Conservation (phyloP, 1,140 invertebrate species). For the Himalopsyche phryganea region DNA sequence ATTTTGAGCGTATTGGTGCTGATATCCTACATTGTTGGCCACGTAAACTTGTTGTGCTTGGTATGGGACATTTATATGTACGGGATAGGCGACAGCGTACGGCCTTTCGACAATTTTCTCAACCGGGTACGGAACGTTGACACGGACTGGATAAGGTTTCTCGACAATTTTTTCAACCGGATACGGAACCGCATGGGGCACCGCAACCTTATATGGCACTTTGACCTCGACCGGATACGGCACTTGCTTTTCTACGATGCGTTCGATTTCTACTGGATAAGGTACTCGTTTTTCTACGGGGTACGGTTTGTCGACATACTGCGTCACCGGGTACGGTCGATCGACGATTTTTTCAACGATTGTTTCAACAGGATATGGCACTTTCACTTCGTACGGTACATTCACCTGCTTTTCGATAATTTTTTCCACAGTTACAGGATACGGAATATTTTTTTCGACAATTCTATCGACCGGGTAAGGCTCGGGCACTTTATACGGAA, state of each 20-base stretch:
- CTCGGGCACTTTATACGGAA: constrained; percentile 47
- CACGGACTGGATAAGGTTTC: constrained; percentile 37
- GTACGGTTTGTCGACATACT: constrained; percentile 51
- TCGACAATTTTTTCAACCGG: constrained; percentile 49
- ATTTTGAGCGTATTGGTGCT: constrained; percentile 18
- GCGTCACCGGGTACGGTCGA: constrained; percentile 50
- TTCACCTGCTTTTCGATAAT: constrained; percentile 54
- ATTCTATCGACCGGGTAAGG: constrained; percentile 53
- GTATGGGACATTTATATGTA: constrained; percentile 5
- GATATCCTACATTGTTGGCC: not conserved
- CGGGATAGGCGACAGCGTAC: constrained; percentile 23
- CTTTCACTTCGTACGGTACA: constrained; percentile 49
- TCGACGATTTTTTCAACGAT: constrained; percentile 52
- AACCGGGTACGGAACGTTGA: constrained; percentile 39
- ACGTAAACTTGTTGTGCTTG: constrained; percentile 22
- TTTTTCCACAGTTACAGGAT: constrained; percentile 52
- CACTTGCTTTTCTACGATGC: constrained; percentile 48
- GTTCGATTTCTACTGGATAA: constrained; percentile 50
- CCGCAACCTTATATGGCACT: constrained; percentile 34
- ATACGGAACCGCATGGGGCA: constrained; percentile 37
- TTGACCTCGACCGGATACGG: constrained; percentile 54
- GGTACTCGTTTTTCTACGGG: constrained; percentile 49
- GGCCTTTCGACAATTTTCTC: constrained; percentile 38
- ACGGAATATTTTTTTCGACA: constrained; percentile 54
- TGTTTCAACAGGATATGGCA: constrained; percentile 54